A percentile compares a stretch with the other conserved stretches of the same genome.
These are phyloP conservation scores for Lepidocolaptes lacrymiger DNA, from an alignment of 2,797 vertebrate genomes.

Conservation along the genomic window DNA sequence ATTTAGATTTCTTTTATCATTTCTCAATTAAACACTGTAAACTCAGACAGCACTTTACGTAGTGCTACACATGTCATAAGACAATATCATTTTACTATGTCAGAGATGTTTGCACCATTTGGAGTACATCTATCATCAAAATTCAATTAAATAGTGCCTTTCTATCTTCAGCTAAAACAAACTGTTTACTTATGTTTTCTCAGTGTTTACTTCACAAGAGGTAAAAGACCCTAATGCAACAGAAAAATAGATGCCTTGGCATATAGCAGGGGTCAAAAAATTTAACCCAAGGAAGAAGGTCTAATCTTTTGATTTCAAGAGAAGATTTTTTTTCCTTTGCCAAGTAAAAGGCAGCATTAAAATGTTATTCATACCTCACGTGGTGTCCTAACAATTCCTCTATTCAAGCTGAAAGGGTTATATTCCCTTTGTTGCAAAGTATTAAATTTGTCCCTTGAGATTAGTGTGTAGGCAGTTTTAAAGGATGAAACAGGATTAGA, in stretches of 20 bases:
- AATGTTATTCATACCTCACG: conserved; percentile 81
- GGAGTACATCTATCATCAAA: conserved; percentile 86
- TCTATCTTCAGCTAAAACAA: conserved; percentile 85
- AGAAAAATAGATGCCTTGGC: conserved; percentile 80
- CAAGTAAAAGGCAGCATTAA: conserved; percentile 81
- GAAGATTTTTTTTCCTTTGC: conserved; percentile 73
- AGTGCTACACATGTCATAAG: conserved; percentile 65
- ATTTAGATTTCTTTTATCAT: conserved; percentile 68
- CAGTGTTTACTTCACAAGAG: conserved; percentile 85
- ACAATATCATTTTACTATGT: conserved; percentile 78
- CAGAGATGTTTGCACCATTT: conserved; percentile 81
- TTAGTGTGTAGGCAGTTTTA: conserved; percentile 81
- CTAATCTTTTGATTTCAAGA: conserved; percentile 76
- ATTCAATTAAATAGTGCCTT: conserved; percentile 83
- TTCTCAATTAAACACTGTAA: conserved; percentile 68
- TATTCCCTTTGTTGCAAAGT: conserved; percentile 82
- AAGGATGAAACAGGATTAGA: conserved; percentile 84
- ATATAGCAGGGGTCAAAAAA: conserved; percentile 82
- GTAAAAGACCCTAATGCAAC: conserved; percentile 80
- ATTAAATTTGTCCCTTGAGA: conserved; percentile 85
- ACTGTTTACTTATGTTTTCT: conserved; percentile 85
- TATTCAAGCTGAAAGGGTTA: conserved; percentile 81
- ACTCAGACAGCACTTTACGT: conserved; percentile 68
- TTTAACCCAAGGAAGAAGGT: conserved; percentile 79
- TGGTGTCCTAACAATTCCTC: conserved; percentile 81